Base-by-base conservation (phyloP, 1,140 invertebrate species). In the Ylistrum balloti region DNA sequence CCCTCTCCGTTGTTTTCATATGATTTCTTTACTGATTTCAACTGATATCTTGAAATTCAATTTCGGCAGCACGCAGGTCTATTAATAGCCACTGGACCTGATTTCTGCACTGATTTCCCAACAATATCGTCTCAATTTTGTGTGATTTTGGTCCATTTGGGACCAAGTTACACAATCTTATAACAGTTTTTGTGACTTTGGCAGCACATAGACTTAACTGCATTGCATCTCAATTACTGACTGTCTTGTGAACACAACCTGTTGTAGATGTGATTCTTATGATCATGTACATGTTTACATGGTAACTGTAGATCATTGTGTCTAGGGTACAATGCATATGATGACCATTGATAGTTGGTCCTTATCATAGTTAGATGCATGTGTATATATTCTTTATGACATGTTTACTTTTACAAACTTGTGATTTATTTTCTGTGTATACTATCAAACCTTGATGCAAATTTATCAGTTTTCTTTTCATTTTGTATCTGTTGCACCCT, bases 11-110 rank as follows among this genome's bases (percentile, higher is more conserved):
- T 28, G 56, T 74, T n/a, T 28, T 28, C 17, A 28, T 74, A 74
- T 74, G n/a, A 74, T 74, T 74, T 74, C 56, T 74, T 74, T n/a
- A 74, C 56, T 28, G 56, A 74, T 74, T 74, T 74, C n/a, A 28
- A 74, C n/a, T 74, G 56, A 74, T 45, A 45, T 45, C 41, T 45
- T 45, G 41, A 45, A 15, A 45, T 74, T 74, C 9, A n/a, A 74
- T 74, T 74, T 74, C n/a, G 56, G 56, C 22, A 74, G 56, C 56
- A 74, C 56, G 17, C 56, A 74, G 56, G 56, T 74, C 56, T 28
- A 28, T n/a, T 74, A 74, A 74, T n/a, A 28, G 22, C 15, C n/a
- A 74, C 56, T 28, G 22, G 56, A 74, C 56, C 56, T 74, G 56
- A 74, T 74, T 74, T 74, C 56, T 74, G 56, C 56, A 74, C 56